Base-by-base conservation (phyloP, 2,797 vertebrate genomes). In the Glossophaga mutica region DNA sequence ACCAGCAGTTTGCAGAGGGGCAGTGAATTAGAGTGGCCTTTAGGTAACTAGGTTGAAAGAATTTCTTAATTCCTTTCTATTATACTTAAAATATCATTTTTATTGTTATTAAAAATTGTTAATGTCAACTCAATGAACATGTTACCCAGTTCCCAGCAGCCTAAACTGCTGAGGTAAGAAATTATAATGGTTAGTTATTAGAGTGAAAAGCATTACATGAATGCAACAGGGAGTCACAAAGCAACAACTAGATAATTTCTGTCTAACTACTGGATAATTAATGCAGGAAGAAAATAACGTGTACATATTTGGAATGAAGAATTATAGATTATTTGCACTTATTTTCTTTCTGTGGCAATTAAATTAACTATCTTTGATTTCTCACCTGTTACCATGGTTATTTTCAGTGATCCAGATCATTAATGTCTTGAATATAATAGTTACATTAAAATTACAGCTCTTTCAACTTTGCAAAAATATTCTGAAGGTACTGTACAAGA, bases 91-190 rank as follows among this genome's bases (percentile, higher is more conserved):
- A 87, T 96, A 97, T 96, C 96, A 96, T 86, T 95, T 97, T 97
- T 97, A 94, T 94, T 97, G 91, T 96, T 97, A 96, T 97, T 97
- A 98, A 98, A 98, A 98, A 98, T 97, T 95, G 94, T 97, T 96
- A 97, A 97, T 97, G 96, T 97, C 96, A 97, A 97, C 67, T 68
- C 91, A 96, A 96, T 95, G 94, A 96, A 96, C 95, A 90, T 71
- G 90, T 68, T 90, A 95, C 81, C 94, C 89, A 71, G 87, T 89
- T 93, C 65, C 65, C 46, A 76, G 94, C 89, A 94, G 94, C 96
- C 93, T 77, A 92, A 97, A 97, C 96, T 90, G 91, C 96, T 96
- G 93, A 97, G 96, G 97, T 98, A 97, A 97, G 95, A 98, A 98
- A 97, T 97, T 93, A 97, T 84, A 96, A 97, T 96, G 96, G 97